phyloP scores from a whole-genome alignment of 1,140 invertebrate genomes.

The Tetragnatha versicolor region DNA sequence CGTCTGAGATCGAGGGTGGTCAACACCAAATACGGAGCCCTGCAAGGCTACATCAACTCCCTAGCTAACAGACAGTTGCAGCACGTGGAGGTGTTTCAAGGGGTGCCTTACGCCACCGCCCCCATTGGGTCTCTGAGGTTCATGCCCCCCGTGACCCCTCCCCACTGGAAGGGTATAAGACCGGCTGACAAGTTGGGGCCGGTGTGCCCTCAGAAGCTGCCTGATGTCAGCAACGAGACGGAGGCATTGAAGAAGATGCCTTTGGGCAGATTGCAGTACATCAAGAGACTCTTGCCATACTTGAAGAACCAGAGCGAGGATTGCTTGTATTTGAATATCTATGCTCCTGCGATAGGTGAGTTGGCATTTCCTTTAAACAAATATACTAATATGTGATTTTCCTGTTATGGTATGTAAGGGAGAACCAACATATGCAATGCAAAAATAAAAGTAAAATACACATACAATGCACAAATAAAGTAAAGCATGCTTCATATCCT shows the following conservation, averaged over 20 bases:
- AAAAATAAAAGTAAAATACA: too few relatives aligned
- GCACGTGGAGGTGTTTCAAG: conserved; percentile 68
- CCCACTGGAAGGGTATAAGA: conserved; percentile 89
- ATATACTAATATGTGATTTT: too few relatives aligned
- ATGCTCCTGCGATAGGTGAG: conserved; percentile 92
- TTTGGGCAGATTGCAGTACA: conserved; percentile 82
- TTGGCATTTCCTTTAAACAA: too few relatives aligned
- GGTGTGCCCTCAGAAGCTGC: conserved; percentile 79
- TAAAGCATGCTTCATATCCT: too few relatives aligned
- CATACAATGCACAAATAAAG: too few relatives aligned
- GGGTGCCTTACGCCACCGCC: conserved; percentile 82
- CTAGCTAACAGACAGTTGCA: conserved; percentile 65
- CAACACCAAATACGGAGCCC: conserved; percentile 86
- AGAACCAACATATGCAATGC: too few relatives aligned
- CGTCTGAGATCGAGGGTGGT: conserved; percentile 72
- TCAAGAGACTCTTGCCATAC: conserved; percentile 83
- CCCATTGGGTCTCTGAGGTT: conserved; percentile 76
- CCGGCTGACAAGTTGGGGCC: conserved; percentile 79
- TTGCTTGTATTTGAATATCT: conserved; percentile 95
- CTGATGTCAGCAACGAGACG: conserved; percentile 76
- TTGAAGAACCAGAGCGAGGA: conserved; percentile 92
- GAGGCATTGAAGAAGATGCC: conserved; percentile 75
- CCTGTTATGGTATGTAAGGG: too few relatives aligned
- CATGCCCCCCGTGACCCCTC: conserved; percentile 71
- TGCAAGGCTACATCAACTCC: conserved; percentile 85